phyloP scores from a whole-genome alignment of 1,140 invertebrate genomes.

The Bombus cullumanus region DNA sequence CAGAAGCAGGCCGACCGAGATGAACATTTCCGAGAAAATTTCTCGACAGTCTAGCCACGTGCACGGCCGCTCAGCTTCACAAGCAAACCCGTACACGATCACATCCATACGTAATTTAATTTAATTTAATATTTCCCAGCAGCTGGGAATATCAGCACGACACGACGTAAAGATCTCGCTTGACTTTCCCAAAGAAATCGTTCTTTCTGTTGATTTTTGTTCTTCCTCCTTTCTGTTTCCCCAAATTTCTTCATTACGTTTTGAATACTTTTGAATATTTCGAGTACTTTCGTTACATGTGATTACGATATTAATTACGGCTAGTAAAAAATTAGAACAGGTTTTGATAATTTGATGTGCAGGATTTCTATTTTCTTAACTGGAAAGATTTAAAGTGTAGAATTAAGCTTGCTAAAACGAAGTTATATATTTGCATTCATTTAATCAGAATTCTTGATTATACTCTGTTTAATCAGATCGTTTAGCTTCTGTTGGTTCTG shows the following conservation, averaged over 20 bases:
- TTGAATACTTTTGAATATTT: too few relatives aligned
- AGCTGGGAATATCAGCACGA: constrained; percentile 43
- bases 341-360: too few relatives aligned
- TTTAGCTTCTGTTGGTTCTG: too few relatives aligned
- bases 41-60: constrained; percentile 46
- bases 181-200: neutral
- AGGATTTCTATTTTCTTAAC: neutral
- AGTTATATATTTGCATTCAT: too few relatives aligned
- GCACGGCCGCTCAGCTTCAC: neutral
- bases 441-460: too few relatives aligned
- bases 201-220: constrained; percentile 7
- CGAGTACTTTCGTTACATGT: too few relatives aligned
- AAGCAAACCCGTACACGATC: neutral
- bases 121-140: constrained; percentile 62
- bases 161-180: constrained; percentile 1
- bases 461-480: too few relatives aligned
- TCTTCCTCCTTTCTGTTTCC: neutral
- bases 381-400: neutral
- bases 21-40: constrained; percentile 51
- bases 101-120: constrained; percentile 41
- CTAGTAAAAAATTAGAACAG: too few relatives aligned
- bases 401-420: too few relatives aligned
- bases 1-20: constrained; percentile 34
- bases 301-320: too few relatives aligned
- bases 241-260: neutral